Base-by-base conservation (phyloP, 2,888 invertebrate species). In the Apeira syringaria region DNA sequence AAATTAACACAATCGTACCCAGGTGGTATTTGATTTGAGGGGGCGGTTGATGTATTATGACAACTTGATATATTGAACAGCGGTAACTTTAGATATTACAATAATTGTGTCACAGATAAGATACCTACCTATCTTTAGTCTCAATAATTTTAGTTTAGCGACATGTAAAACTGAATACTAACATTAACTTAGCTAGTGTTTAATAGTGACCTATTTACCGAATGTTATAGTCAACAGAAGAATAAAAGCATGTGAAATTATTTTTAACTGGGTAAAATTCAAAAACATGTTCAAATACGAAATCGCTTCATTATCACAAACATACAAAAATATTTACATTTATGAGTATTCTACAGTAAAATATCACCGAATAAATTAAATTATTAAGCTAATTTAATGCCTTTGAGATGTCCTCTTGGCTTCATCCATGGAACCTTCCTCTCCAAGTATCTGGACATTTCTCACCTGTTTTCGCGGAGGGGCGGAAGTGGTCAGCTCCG, bases 361-460 rank as follows among this genome's bases (percentile, higher is more conserved):
- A 51, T 53, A 61, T 62, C 55, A 53, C 50, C 47, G 50, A 54
- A 68, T 65, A 62, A 71, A 61, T 68, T 55, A 66, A 54, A 56
- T 53, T 64, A 67, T 51, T 37, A 33, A 39, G 61, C 48, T 68
- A 69, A 68, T 64, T 77, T 57, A 79, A 47, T 80, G 74, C 47
- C 75, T 75, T 51, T 71, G 68, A 47, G 62, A 64, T n/a, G 66
- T 45, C 61, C 80, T 74, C 57, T 83, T 76, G 17, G 32, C 28
- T 48, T 78, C 77, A 59, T 87, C 64, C 63, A 75, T 63, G 50
- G 89, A 59, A 46, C 91, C 68, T 42, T 93, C 94, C 61, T 94
- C 94, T 0, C 93, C 93, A 17, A 94, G 80, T 57, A 95, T 94
- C 73, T 94, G 94, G 13, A 94, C 93, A 68, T 94, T 94, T 55